Evolutionary conservation across 2,113 vertebrate species (phyloP).

Genomic region (Elaphurus davidianus): DNA sequence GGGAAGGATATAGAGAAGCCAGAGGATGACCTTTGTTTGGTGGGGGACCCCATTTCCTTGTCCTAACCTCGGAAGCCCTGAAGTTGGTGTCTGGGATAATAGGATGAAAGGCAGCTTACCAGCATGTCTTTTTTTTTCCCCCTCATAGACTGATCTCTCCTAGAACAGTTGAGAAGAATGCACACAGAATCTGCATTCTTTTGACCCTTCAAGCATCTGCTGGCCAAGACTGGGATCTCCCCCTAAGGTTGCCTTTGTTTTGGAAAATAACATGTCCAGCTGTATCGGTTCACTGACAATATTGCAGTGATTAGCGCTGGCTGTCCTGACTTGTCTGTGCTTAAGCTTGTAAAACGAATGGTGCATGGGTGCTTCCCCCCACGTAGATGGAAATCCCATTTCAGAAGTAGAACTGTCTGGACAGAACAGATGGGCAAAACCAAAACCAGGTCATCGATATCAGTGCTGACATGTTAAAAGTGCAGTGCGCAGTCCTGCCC

Average conservation of each 20-base stretch:
- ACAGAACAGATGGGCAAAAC: not conserved
- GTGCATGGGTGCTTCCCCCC: accelerated
- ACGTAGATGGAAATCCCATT: not conserved
- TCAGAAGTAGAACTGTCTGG: not conserved
- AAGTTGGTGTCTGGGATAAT: not conserved
- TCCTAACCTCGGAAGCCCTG: accelerated
- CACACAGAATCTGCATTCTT: not conserved
- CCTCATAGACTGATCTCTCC: not conserved
- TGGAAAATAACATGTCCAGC: accelerated
- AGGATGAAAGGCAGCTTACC: accelerated
- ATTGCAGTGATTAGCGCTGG: accelerated
- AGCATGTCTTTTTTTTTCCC: accelerated
- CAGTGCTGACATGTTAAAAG: not conserved
- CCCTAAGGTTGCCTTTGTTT: not conserved
- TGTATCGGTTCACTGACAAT: accelerated
- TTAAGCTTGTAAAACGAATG: not conserved
- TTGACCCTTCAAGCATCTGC: accelerated
- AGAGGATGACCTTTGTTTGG: not conserved
- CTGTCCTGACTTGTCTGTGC: not conserved
- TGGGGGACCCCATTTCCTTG: not conserved
- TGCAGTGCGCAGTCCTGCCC: accelerated
- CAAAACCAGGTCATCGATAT: not conserved
- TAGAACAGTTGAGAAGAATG: not conserved
- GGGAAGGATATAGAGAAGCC: not conserved
- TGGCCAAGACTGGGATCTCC: accelerated